Conservation (phyloP, 2,113 vertebrate genomes). For the Cyprinodon brontotheroides region DNA sequence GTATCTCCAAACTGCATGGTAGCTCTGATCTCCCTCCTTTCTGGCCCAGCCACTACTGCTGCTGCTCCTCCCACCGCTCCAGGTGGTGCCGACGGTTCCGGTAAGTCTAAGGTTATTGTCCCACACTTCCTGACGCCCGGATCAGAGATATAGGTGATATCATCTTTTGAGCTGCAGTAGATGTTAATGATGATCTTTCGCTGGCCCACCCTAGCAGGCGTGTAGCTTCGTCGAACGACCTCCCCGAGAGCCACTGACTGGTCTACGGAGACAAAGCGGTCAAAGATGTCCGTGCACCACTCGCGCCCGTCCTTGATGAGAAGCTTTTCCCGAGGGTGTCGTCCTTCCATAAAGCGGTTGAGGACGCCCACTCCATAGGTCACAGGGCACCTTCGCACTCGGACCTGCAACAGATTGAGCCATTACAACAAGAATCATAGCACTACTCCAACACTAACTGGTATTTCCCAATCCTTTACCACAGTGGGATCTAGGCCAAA, state of each 20-base stretch:
- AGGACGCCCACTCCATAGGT: constrained; percentile 94
- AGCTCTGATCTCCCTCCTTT: constrained; percentile 89
- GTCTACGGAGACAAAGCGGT: constrained; percentile 91
- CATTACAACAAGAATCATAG: neutral
- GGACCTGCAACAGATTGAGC: constrained; percentile 61
- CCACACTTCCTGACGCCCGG: constrained; percentile 91
- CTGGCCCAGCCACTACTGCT: constrained; percentile 1
- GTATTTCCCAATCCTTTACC: constrained; percentile 50
- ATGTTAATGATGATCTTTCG: constrained; percentile 95
- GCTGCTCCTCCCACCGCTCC: constrained; percentile 31
- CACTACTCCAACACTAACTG: rapidly evolving
- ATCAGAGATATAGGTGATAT: constrained; percentile 92
- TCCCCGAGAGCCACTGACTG: constrained; percentile 94
- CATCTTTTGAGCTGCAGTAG: constrained; percentile 88
- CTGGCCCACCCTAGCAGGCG: constrained; percentile 88
- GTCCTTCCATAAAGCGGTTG: constrained; percentile 90
- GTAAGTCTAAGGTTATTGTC: constrained; percentile 89
- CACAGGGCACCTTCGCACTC: constrained; percentile 90
- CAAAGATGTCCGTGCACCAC: constrained; percentile 97
- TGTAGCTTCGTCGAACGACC: constrained; percentile 92
- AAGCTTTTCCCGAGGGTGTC: constrained; percentile 90
- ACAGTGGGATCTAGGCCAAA: constrained; percentile 94
- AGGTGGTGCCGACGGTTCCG: constrained; percentile 29
- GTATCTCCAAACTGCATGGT: constrained; percentile 98
- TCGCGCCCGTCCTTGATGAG: constrained; percentile 92